Base-by-base conservation (phyloP, 1,140 invertebrate genomes). In the Eufriesea mexicana region DNA sequence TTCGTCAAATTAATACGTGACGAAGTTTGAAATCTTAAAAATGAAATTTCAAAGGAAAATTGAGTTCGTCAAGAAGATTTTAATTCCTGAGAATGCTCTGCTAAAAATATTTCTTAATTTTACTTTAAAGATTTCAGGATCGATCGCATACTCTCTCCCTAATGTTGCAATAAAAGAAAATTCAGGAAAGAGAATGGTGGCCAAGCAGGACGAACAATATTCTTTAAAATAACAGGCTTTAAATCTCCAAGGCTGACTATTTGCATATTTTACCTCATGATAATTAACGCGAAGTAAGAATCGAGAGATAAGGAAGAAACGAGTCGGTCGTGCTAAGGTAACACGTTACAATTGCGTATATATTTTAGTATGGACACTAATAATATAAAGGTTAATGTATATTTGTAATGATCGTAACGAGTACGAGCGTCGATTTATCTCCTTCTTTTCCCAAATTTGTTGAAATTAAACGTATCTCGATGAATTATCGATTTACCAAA, bases 341-440 rank as follows among this genome's bases (percentile, higher is more conserved):
- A 72, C 45, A 42, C 23, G 45, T 78, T 49, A 28, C 23, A n/a
- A 42, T 35, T 77, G n/a, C 18, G 20, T 54, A 62, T 80, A 80
- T 54, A 73, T 80, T 74, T 80, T 74, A 80, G 70, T 80, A 80
- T 54, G 47, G 57, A 80, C 23, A 55, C 55, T 45, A 25, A 68
- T 51, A 47, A 67, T 42, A 45, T 62, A 75, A 67, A 77, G 12
- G 23, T 45, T 47, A 51, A 64, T 80, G 70, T 64, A 74, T 28
- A 64, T 74, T 74, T 73, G 47, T 80, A 74, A 80, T 42, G 47
- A 25, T 45, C 42, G 35, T 62, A 25, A 49, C 25, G 42, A 54
- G 51, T n/a, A 42, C 55, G 78, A 72, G 55, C 55, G 28, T 49
- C 18, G 45, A 62, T 79, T 62, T 74, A n/a, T 64, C 25, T 64